Conservation (phyloP, 1,140 invertebrate species). For the Sitobion miscanthi region DNA sequence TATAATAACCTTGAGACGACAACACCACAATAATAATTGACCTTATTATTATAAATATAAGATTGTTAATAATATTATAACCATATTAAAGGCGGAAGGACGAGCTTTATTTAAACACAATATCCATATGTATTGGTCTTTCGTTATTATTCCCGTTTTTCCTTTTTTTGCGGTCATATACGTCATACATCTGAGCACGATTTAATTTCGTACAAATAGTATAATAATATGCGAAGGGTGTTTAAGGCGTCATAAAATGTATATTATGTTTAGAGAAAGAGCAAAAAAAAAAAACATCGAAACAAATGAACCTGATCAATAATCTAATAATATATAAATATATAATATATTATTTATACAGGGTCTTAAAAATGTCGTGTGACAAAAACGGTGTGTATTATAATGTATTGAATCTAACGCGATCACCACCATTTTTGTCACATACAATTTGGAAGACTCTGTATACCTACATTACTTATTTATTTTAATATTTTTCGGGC, state of each 20-base stretch:
- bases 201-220: not conserved
- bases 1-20: slow-evolving; percentile 33
- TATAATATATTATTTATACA: no score
- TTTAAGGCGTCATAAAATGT: not conserved
- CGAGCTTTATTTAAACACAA: slow-evolving; percentile 36
- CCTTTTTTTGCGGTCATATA: not conserved
- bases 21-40: slow-evolving; percentile 19
- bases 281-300: not conserved
- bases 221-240: not conserved
- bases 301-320: not conserved
- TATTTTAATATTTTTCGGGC: slow-evolving; percentile 1
- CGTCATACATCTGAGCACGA: not conserved
- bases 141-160: not conserved
- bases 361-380: not conserved
- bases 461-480: not conserved
- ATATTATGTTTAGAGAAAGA: not conserved
- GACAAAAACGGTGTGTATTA: not conserved
- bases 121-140: not conserved
- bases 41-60: slow-evolving; percentile 45
- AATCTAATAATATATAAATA: not conserved
- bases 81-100: slow-evolving; percentile 35
- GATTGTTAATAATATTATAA: slow-evolving; percentile 12
- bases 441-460: not conserved
- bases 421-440: not conserved
- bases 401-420: not conserved